Evolutionary conservation across 2,797 vertebrate genomes (phyloP).

Genomic region (Schizopygopsis malacanthus): DNA sequence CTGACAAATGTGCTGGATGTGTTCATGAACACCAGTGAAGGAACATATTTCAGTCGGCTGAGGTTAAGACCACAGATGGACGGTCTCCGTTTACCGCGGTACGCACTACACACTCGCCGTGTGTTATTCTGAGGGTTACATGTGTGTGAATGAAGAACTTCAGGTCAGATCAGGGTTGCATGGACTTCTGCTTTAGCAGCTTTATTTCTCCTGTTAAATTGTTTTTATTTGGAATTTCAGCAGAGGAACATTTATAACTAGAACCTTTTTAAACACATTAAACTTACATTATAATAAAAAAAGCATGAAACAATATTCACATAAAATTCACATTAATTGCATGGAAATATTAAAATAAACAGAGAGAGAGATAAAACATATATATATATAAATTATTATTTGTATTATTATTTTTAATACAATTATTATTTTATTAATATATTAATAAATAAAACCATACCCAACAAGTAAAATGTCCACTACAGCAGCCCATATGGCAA

Average conservation of each 20-base stretch:
- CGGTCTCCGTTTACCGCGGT: neutral
- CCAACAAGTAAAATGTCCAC: neutral
- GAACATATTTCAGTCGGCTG: constrained; percentile 11
- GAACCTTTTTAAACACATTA: too few relatives aligned
- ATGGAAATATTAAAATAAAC: too few relatives aligned
- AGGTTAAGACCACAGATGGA: constrained; percentile 3
- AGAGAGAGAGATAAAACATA: too few relatives aligned
- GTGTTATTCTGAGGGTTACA: neutral
- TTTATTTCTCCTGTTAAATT: too few relatives aligned
- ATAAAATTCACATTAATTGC: too few relatives aligned
- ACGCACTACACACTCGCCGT: neutral
- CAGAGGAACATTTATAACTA: too few relatives aligned
- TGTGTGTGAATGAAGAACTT: neutral
- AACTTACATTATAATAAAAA: too few relatives aligned
- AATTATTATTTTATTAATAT: neutral
- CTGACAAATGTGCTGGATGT: constrained; percentile 23
- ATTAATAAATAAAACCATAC: neutral
- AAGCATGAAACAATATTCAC: too few relatives aligned
- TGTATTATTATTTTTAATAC: too few relatives aligned
- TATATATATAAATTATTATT: too few relatives aligned
- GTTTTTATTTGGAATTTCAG: too few relatives aligned
- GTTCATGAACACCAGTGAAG: neutral
- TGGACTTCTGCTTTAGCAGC: neutral
- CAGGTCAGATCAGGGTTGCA: neutral
- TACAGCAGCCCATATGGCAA: neutral